A percentile compares a stretch with the other conserved stretches of the same genome.
Evolutionary conservation across 2,888 invertebrate genomes (phyloP).

Genomic region (Eilema depressum): DNA sequence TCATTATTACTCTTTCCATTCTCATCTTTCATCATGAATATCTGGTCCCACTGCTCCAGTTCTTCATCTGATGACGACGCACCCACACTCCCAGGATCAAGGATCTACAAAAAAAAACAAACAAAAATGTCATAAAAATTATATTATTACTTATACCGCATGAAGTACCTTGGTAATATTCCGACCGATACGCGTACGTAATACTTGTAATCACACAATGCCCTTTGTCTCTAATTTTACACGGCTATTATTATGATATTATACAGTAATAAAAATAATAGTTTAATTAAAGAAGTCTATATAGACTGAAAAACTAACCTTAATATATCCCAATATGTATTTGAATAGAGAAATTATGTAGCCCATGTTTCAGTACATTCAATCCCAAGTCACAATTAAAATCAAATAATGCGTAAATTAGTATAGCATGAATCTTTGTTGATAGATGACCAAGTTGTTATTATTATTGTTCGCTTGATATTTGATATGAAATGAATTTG

Average conservation of each 20-base stretch:
- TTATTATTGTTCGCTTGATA: neutral
- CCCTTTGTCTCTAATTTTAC: conserved; percentile 22
- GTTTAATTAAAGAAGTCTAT: neutral
- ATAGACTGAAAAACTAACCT: conserved; percentile 49
- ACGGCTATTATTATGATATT: conserved; percentile 7
- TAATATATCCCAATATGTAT: conserved; percentile 53
- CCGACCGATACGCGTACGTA: neutral
- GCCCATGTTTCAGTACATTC: conserved; percentile 45
- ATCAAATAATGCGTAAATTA: neutral
- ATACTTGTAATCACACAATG: conserved; percentile 25
- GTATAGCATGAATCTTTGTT: neutral
- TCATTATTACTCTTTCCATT: conserved; percentile 88
- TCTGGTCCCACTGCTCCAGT: conserved; percentile 92
- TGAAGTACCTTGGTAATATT: conserved; percentile 5
- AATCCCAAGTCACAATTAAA: neutral
- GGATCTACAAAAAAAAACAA: conserved; percentile 81
- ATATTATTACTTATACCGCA: neutral
- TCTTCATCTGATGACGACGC: conserved; percentile 90
- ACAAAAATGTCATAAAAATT: conserved; percentile 18
- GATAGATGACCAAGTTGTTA: neutral
- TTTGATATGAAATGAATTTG: too few species aligned
- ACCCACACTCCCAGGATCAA: conserved; percentile 89
- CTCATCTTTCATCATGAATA: conserved; percentile 91
- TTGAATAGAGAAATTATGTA: conserved; percentile 53
- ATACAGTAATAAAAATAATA: neutral